Base-by-base conservation (phyloP, 2,888 invertebrate genomes). In the Pachliopta kotzebuea region DNA sequence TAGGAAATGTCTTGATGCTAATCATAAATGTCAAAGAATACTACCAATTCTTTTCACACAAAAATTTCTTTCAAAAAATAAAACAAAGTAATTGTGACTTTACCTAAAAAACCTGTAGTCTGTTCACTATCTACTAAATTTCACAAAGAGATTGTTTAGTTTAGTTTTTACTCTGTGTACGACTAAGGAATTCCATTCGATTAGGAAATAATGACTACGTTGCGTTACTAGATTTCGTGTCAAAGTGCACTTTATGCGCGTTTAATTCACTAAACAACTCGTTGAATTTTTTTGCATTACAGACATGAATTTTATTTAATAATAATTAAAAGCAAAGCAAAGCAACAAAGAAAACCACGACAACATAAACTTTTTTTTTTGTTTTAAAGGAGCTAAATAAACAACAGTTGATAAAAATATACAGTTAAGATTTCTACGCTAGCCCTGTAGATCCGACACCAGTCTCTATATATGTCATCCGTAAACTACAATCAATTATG, bases 401-500 rank as follows among this genome's bases (percentile, higher is more conserved):
- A 45, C n/a, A 45, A 4, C 45, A 4, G 45, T 45, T n/a, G 45
- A 45, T 42, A 14, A 42, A 42, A 20, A 50, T 50, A n/a, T 50
- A 56, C 31, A 50, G 50, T 17, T 21, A 45, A 53, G 57, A 53
- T 57, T 58, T 17, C 20, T 50, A 9, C 53, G 20, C 49, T 55
- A 29, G 45, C 31, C 53, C 31, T 24, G 58, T 56, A 64, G 59
- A 59, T 59, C 37, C 65, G 49, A 61, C 61, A 65, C 57, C 61
- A 58, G 53, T 45, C 61, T 54, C 29, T 68, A 70, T 70, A 70
- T 69, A 71, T 73, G 71, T 72, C 72, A 72, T 71, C 71, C 69
- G 69, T 71, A 76, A 71, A 76, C 79, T 78, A 76, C 76, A 76
- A 81, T 85, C 84, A 84, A 85, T 89, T 88, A 89, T 86, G 86